These are phyloP conservation scores for Manis javanica DNA, from an alignment of 2,797 vertebrate genomes.

Conservation along the genomic window DNA sequence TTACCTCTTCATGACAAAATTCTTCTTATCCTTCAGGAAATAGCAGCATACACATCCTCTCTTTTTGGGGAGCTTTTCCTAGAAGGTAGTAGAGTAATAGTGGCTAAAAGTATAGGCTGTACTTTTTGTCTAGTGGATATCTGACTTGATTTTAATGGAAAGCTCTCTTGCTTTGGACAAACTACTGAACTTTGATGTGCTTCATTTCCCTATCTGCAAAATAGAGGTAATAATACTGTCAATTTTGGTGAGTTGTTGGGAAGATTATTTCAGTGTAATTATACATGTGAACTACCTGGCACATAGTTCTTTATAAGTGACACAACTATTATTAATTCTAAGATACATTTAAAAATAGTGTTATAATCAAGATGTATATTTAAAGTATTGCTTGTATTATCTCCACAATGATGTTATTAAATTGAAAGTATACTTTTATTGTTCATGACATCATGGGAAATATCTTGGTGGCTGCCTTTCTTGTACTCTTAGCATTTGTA, in stretches of 20 bases:
- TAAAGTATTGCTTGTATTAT: conserved; percentile 4
- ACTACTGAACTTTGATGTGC: background rate
- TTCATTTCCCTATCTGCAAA: conserved; percentile 41
- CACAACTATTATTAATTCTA: conserved; percentile 4
- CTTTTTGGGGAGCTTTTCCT: background rate
- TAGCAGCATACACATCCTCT: background rate
- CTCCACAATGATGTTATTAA: background rate
- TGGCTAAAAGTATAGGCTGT: background rate
- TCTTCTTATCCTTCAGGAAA: background rate
- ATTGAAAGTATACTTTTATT: conserved; percentile 17
- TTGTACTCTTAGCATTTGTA: conserved; percentile 46
- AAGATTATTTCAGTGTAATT: conserved; percentile 52
- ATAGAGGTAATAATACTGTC: background rate
- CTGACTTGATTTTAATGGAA: conserved; percentile 49
- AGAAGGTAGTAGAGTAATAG: background rate
- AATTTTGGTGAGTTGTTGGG: conserved; percentile 21
- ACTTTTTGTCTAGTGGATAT: conserved; percentile 12
- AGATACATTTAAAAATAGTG: background rate
- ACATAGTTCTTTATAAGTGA: conserved; percentile 32
- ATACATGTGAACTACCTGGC: conserved; percentile 6
- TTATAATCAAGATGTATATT: conserved; percentile 50
- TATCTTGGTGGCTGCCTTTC: conserved; percentile 23
- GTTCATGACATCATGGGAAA: conserved; percentile 22
- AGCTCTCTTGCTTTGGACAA: background rate
- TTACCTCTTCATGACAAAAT: conserved; percentile 33